Base-by-base conservation (phyloP, 2,888 invertebrate genomes). In the Melikaiella ostensackeni region DNA sequence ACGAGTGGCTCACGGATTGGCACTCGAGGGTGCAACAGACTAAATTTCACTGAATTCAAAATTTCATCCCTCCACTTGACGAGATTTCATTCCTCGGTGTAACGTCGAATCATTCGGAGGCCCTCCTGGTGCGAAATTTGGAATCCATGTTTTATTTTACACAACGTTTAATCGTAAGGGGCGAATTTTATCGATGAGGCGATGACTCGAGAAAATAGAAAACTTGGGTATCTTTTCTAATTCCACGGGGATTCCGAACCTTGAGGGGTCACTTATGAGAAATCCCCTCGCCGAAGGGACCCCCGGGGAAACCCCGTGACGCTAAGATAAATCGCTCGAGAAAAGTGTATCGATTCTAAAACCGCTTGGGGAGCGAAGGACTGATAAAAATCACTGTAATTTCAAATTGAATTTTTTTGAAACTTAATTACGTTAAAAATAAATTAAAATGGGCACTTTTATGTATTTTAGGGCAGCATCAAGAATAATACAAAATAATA, bases 241-340 rank as follows among this genome's bases (percentile, higher is more conserved):
- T 87, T 87, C 86, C 83, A 79, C 30, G 59, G 77, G 77, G 79
- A 80, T 66, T 33, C 2, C 55, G 63, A 80, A 76, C 64, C 80
- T 78, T 42, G 27, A 70, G 46, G 66, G 66, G 42, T 70, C 66
- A 70, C 81, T 76, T 77, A 13, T 21, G 55, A 83, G 80, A 76
- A 82, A 80, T 73, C 75, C 73, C 76, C 73, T 59, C 76, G 63
- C 75, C 78, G 75, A 70, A 77, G 78, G 78, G 80, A 75, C 79
- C 75, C 77, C 78, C 79, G 77, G 78, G 78, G 80, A 75, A 80
- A 76, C 77, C 78, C 79, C 73, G 76, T 78, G 81, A 79, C 79
- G 79, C 83, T 82, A 86, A 86, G 87, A 88, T 86, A 88, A 88
- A 88, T 88, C 84, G 85, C 83, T 84, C 85, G 83, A 75, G 84